Conservation (phyloP, 2,797 vertebrate species). For the Iguana delicatissima region DNA sequence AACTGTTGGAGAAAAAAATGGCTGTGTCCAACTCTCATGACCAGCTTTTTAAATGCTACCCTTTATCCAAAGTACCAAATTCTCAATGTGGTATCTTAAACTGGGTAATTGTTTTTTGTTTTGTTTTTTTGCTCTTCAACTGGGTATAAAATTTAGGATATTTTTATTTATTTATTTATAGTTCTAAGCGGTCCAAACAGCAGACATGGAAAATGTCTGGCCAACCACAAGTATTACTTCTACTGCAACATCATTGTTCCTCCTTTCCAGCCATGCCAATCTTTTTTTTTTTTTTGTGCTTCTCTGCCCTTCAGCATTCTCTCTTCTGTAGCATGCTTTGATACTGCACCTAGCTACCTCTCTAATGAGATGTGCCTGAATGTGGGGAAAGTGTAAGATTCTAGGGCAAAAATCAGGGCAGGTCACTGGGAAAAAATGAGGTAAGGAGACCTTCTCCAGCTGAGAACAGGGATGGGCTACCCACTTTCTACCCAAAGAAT, state of each 20-base stretch:
- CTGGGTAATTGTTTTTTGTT: no score
- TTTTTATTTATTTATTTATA: not conserved
- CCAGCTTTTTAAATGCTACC: not conserved
- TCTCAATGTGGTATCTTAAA: not conserved
- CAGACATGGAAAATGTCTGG: not conserved
- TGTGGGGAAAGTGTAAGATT: conserved; percentile 33
- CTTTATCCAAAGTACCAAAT: not conserved
- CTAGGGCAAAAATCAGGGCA: not conserved
- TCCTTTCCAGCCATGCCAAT: conserved; percentile 43
- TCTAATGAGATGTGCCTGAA: conserved; percentile 24
- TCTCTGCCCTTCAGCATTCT: conserved; percentile 33
- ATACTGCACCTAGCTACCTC: conserved; percentile 11
- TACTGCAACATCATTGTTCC: not conserved
- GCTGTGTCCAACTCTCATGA: not conserved
- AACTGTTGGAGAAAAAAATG: not conserved
- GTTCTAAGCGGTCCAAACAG: not conserved
- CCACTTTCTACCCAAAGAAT: not conserved
- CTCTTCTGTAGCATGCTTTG: conserved; percentile 54
- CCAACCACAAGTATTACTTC: conserved; percentile 7
- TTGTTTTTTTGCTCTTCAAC: no score
- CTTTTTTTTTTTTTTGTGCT: not conserved
- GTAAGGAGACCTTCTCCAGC: conserved; percentile 14
- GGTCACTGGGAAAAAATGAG: not conserved
- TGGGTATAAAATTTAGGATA: not conserved
- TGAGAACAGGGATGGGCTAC: not conserved